Conservation (phyloP, 2,113 vertebrate genomes). For the Campylorhamphus procurvoides region DNA sequence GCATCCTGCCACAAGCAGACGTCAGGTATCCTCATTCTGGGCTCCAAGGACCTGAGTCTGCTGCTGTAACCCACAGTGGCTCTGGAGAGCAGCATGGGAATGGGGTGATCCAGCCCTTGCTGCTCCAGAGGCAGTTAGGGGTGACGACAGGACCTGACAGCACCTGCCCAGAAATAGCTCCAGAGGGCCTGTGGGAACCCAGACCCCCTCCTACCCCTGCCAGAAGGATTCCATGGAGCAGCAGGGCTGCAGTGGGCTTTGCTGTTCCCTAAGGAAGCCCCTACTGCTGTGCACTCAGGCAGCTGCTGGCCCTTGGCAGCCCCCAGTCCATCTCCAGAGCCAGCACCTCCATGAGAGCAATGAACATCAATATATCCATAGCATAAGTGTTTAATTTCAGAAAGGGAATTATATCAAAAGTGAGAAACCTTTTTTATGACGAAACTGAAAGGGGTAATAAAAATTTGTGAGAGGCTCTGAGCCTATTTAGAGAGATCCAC, state of each 20-base stretch:
- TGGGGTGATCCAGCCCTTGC: not conserved
- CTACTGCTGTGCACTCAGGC: not conserved
- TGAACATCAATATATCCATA: not conserved
- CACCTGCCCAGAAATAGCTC: not conserved
- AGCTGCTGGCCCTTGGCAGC: not conserved
- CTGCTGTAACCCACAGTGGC: constrained; percentile 19
- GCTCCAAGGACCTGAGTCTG: constrained; percentile 35
- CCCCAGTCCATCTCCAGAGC: not conserved
- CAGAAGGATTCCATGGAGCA: not conserved
- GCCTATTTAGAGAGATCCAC: not conserved
- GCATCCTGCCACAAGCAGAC: not conserved
- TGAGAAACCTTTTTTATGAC: not conserved
- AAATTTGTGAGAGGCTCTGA: not conserved
- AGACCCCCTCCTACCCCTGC: not conserved
- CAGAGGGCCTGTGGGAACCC: not conserved
- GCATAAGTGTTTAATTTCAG: not conserved
- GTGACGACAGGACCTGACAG: not conserved
- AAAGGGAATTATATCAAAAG: not conserved
- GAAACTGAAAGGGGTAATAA: not conserved
- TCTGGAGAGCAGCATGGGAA: not conserved
- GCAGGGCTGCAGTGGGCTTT: not conserved
- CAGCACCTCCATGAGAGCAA: not conserved
- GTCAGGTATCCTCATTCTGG: not conserved
- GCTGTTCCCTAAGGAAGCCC: not conserved
- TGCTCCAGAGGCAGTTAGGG: not conserved